Base-by-base conservation (phyloP, 2,797 vertebrate species). In the Hemibagrus guttatus region DNA sequence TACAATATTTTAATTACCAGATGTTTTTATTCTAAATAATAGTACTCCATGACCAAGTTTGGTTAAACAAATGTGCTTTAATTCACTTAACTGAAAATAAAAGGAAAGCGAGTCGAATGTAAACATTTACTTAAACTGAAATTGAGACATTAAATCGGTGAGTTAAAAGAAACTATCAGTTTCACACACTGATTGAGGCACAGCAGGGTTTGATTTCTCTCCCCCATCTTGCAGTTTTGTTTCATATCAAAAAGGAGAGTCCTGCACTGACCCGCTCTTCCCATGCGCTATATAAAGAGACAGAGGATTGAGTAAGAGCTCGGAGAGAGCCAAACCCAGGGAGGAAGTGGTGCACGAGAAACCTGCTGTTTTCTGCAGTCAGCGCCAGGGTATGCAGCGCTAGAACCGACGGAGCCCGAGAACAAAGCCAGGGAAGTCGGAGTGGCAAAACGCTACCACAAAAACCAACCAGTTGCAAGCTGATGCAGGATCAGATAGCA, bases 221-320 rank as follows among this genome's bases (percentile, higher is more conserved):
- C 35, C 87, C 42, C 79, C 75, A 46, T 79, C 79, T 86, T 84
- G 42, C 63, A 88, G 85, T 74, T 88, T 90, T 87, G 82, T 84
- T 84, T 89, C 35, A 17, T 56, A 80, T 85, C 54, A 78, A 88
- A 88, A 91, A 90, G 85, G 88, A 91, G 81, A 92, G 78, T 94
- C 92, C 91, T 92, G 91, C 94, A 92, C 93, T 91, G 93, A 93
- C 93, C 94, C 93, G 94, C 93, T 94, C 93, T 94, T 95, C 93
- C 93, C 91, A 90, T 93, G 85, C 19, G 92, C 89, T 92, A 91
- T 94, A 95, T 95, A 94, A 95, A 95, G 94, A 95, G 91, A 93
- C 88, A 79, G 86, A 91, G 91, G 93, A 95, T 95, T 95, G 94
- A 95, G 95, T 94, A 96, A 96, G 93, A 95, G 90, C 88, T 87